Percentiles rank a stretch among this genome's conserved stretches.
These are phyloP conservation scores for Spizaetus ornatus DNA, from an alignment of 2,113 vertebrate genomes.

Conservation along the genomic window DNA sequence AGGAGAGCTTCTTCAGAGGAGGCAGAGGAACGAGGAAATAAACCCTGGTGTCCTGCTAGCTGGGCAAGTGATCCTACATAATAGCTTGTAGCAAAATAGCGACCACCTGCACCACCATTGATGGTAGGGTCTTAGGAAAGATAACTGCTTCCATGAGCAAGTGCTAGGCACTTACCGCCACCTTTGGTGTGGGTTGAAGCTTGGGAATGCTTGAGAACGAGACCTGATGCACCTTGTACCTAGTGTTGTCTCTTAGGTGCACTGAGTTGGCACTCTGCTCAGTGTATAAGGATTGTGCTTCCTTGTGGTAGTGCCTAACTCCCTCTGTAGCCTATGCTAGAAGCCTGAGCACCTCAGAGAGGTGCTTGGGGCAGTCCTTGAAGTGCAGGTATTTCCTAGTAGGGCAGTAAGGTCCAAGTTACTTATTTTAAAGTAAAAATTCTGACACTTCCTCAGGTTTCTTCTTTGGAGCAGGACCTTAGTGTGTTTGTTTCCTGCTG, in stretches of 20 bases:
- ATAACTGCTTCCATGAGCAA: neutral
- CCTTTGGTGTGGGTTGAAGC: neutral
- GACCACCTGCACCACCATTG: neutral
- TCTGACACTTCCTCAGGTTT: neutral
- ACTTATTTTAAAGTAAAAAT: neutral
- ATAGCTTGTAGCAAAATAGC: neutral
- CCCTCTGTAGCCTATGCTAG: neutral
- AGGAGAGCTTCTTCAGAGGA: neutral
- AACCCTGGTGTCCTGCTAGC: neutral
- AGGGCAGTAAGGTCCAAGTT: neutral
- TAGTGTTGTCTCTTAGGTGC: neutral
- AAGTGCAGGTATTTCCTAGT: neutral
- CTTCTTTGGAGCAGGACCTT: neutral
- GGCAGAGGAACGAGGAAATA: neutral
- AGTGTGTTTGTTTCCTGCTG: neutral
- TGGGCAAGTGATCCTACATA: neutral
- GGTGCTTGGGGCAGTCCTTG: neutral
- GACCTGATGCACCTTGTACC: neutral
- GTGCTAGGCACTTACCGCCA: neutral
- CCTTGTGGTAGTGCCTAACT: neutral
- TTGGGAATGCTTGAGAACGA: neutral
- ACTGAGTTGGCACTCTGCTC: neutral
- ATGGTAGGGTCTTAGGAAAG: neutral
- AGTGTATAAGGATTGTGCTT: accelerated
- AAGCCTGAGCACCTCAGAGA: neutral